A percentile compares a stretch with the other conserved stretches of the same genome.
These are phyloP conservation scores for Rattus norvegicus DNA, from an alignment of 2,113 vertebrate species.

Conservation along the genomic window DNA sequence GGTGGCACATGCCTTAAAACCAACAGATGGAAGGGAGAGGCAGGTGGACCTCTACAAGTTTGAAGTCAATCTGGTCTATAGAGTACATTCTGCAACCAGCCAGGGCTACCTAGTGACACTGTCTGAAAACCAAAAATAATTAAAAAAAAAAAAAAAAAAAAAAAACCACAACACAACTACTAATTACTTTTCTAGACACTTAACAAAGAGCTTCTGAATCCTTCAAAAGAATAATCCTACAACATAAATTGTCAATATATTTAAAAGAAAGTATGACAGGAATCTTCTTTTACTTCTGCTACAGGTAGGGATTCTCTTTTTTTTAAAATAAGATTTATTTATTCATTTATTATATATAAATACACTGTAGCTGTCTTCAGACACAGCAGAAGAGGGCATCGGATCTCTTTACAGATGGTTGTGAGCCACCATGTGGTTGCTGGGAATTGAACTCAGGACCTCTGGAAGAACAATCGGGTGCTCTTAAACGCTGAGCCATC, in stretches of 20 bases:
- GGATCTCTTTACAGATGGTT: no score
- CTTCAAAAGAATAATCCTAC: conserved; percentile 37
- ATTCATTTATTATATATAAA: no score
- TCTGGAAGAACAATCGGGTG: no score
- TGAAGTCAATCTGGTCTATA: neutral
- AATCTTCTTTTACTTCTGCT: neutral
- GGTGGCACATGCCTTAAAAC: neutral
- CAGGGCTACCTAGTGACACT: neutral
- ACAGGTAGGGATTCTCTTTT: neutral
- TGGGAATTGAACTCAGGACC: no score
- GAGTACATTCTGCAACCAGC: no score
- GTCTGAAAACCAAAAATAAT: neutral
- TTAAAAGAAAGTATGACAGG: conserved; percentile 6
- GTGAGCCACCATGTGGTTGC: no score
- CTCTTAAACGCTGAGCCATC: no score
- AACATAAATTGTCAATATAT: neutral
- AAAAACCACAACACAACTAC: neutral
- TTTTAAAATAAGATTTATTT: no score
- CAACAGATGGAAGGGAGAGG: neutral
- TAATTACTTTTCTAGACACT: conserved; percentile 11
- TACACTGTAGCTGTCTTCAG: no score
- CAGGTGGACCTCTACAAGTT: neutral
- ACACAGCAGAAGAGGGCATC: no score
- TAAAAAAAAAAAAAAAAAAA: neutral
- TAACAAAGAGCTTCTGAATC: conserved; percentile 17